These are phyloP conservation scores for Dione juno DNA, from an alignment of 2,888 invertebrate genomes.

Conservation along the genomic window DNA sequence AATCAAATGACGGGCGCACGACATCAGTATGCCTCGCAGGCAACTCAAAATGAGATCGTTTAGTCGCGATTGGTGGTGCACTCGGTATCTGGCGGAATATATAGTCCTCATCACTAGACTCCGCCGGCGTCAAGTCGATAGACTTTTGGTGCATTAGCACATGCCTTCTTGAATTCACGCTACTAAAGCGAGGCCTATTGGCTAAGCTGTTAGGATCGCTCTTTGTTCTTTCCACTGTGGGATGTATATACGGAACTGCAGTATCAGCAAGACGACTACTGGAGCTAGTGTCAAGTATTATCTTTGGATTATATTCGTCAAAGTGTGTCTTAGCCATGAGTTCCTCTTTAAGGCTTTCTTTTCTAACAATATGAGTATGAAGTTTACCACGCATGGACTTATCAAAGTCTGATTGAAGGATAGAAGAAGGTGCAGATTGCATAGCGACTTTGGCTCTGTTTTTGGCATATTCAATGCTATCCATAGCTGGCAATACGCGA, in stretches of 20 bases:
- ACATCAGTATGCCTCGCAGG: constrained; percentile 83
- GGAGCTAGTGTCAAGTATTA: constrained; percentile 81
- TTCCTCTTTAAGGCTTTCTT: constrained; percentile 85
- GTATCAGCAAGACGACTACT: constrained; percentile 79
- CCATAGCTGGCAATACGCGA: constrained; percentile 79
- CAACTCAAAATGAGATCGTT: constrained; percentile 88
- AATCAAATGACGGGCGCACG: constrained; percentile 87
- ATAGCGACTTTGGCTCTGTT: constrained; percentile 79
- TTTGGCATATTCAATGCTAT: constrained; percentile 82
- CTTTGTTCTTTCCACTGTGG: constrained; percentile 92
- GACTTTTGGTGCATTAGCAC: constrained; percentile 93
- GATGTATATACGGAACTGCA: constrained; percentile 85
- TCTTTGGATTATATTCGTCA: constrained; percentile 89
- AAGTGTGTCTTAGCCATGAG: constrained; percentile 87
- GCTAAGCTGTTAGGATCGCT: constrained; percentile 93
- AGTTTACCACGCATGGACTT: constrained; percentile 78
- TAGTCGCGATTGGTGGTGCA: constrained; percentile 88
- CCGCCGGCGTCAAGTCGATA: constrained; percentile 92
- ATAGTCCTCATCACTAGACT: constrained; percentile 93
- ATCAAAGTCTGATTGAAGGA: constrained; percentile 85
- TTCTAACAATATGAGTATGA: constrained; percentile 73
- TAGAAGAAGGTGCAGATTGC: constrained; percentile 77
- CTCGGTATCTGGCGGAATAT: constrained; percentile 89
- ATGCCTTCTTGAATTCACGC: constrained; percentile 89
- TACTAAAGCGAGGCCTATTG: constrained; percentile 87